Evolutionary conservation across 2,797 vertebrate genomes (phyloP), one percentile per base, ranked within the genome.

Genomic region (Dendrocincla tyrannina): DNA sequence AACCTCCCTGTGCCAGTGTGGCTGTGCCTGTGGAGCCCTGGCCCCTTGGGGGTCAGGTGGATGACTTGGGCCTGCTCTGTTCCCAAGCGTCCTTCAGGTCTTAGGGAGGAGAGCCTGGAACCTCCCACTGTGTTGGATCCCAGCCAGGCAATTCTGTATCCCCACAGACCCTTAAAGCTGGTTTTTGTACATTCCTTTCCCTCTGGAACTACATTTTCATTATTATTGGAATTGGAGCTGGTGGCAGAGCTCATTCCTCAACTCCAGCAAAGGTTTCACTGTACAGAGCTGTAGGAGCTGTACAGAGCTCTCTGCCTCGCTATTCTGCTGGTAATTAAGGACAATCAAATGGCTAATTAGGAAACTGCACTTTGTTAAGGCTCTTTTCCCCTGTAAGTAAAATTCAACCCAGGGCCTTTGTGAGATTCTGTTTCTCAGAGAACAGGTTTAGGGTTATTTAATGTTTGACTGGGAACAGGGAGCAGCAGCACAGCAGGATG

Each of bases 261-360:
- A 79, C 60, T 67, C 68, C 10, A 5, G 27, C 3, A 1, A 62
- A 13, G 20, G 37, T 16, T 35, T 28, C 10, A 1, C 66, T 74
- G 56, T 16, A 9, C 4, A 14, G 73, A 89, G 50, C 44, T 83
- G 32, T 17, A n/a, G 18, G 79, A 82, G 49, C 49, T 77, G 44
- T 10, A 19, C 52, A 84, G 88, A 73, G 58, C 15, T 69, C 59
- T 49, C 73, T 70, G 64, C 67, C 25, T 80, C 0, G 1, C 72
- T 67, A 1, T 80, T 87, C 69, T 74, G 42, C 53, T 58, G 55
- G 33, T 84, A 85, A 92, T 89, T 89, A 84, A 81, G 62, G 53
- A 75, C 67, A 81, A 81, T 28, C 53, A 72, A 59, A 44, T 12
- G 77, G 70, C 81, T 93, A 60, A 95, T 92, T 84, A 68, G 91